Evolutionary conservation across 2,113 vertebrate genomes (phyloP).

Genomic region (Sorex fumeus): DNA sequence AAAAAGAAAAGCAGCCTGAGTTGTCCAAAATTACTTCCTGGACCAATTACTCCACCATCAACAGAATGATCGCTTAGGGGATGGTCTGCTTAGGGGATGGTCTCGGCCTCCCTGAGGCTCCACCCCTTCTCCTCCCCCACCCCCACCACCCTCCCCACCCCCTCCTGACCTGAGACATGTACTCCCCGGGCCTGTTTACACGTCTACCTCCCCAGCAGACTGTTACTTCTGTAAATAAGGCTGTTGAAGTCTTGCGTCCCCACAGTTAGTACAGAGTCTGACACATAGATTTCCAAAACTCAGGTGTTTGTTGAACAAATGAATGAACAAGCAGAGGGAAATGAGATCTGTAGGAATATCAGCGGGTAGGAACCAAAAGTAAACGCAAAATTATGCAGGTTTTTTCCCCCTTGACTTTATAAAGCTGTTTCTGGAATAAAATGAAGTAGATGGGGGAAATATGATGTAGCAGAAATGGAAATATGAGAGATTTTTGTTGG

Average conservation of each 20-base stretch:
- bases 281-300: conserved; percentile 29
- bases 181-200: not conserved
- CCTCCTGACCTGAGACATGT: not conserved
- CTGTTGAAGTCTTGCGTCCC: not conserved
- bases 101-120: not conserved
- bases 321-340: not conserved
- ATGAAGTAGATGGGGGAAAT: conserved; percentile 40
- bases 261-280: conserved; percentile 25
- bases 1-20: not conserved
- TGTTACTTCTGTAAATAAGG: not conserved
- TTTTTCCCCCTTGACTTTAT: conserved; percentile 7
- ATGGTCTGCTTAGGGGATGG: too few species aligned
- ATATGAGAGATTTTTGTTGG: not conserved
- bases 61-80: fast-evolving
- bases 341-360: not conserved
- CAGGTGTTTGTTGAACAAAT: conserved; percentile 39
- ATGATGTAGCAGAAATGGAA: not conserved
- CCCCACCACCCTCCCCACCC: too few species aligned
- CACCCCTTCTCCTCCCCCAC: too few species aligned
- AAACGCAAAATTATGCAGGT: not conserved
- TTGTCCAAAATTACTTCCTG: not conserved
- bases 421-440: conserved; percentile 60
- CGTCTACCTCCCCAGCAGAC: not conserved
- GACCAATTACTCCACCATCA: not conserved
- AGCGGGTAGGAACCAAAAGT: not conserved